A percentile compares a stretch with the other conserved stretches of the same genome.
Conservation (phyloP, 1,140 invertebrate genomes). For the Heterodera schachtii region DNA sequence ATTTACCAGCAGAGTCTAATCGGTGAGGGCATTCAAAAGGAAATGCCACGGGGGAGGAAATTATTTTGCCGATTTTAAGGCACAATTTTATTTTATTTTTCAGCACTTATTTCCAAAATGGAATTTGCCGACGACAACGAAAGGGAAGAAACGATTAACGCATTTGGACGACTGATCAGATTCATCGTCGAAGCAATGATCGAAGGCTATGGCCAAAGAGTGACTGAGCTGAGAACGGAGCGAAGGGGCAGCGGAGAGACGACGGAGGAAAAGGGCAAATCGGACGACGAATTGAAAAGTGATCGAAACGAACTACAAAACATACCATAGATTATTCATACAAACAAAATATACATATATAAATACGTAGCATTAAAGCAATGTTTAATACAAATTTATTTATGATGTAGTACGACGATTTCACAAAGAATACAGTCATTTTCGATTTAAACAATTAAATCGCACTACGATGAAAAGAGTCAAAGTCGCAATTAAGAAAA, state of each 20-base stretch:
- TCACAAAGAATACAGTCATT: too few species aligned
- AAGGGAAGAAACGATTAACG: conserved; percentile 11
- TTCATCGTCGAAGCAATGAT: conserved; percentile 18
- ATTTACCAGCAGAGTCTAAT: conserved; percentile 58
- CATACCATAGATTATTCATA: too few species aligned
- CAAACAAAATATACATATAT: too few species aligned
- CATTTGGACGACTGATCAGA: conserved; percentile 2
- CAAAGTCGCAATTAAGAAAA: too few species aligned
- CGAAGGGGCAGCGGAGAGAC: background rate
- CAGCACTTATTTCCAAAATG: conserved; percentile 20
- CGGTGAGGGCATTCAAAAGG: conserved; percentile 6
- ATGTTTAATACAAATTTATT: too few species aligned
- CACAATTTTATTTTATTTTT: background rate
- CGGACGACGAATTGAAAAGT: background rate
- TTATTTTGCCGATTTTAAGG: background rate
- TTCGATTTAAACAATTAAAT: too few species aligned
- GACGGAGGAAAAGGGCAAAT: background rate
- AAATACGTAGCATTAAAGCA: too few species aligned
- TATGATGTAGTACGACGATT: too few species aligned
- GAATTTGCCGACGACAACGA: conserved; percentile 9
- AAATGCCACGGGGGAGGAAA: too few species aligned
- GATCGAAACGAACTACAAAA: background rate
- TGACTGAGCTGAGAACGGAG: conserved; percentile 3
- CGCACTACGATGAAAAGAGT: too few species aligned
- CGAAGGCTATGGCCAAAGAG: background rate